These are phyloP conservation scores for Habroteleia sp. DNA, from an alignment of 2,888 invertebrate species.

Conservation along the genomic window DNA sequence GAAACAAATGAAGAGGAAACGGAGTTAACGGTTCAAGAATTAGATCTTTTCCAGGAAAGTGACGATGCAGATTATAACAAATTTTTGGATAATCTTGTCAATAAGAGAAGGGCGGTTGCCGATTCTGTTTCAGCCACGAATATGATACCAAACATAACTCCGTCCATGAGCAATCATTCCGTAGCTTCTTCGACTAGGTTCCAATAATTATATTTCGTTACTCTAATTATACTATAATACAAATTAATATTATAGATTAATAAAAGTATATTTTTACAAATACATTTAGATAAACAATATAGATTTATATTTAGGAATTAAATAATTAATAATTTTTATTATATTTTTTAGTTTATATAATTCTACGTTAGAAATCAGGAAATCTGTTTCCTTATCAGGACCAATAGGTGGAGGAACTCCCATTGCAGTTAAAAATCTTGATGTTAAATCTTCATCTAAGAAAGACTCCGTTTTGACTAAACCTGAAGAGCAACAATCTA, in stretches of 20 bases:
- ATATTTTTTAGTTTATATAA: constrained; percentile 39
- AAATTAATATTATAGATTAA: constrained; percentile 3
- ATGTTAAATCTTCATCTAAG: constrained; percentile 70
- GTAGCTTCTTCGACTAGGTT: constrained; percentile 64
- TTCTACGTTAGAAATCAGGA: constrained; percentile 66
- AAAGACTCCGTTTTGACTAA: constrained; percentile 66
- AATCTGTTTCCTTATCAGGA: constrained; percentile 74
- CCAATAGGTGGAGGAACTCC: constrained; percentile 79
- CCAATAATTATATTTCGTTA: neutral
- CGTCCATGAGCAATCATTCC: constrained; percentile 74
- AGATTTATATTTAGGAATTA: too few species aligned
- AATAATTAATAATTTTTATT: constrained; percentile 2
- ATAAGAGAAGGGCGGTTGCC: constrained; percentile 87
- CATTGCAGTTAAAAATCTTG: constrained; percentile 76
- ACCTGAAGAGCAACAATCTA: constrained; percentile 63
- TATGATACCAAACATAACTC: constrained; percentile 75
- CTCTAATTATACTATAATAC: neutral
- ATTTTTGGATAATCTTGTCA: constrained; percentile 88
- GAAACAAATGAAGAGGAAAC: constrained; percentile 93
- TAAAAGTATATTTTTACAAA: too few species aligned
- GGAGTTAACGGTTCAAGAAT: constrained; percentile 87
- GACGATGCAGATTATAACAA: constrained; percentile 89
- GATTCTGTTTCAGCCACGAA: constrained; percentile 84
- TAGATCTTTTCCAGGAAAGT: constrained; percentile 88
- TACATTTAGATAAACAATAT: too few species aligned